A percentile compares a stretch with the other conserved stretches of the same genome.
These are phyloP conservation scores for Delphinapterus leucas DNA, from an alignment of 2,113 vertebrate genomes.

Conservation along the genomic window DNA sequence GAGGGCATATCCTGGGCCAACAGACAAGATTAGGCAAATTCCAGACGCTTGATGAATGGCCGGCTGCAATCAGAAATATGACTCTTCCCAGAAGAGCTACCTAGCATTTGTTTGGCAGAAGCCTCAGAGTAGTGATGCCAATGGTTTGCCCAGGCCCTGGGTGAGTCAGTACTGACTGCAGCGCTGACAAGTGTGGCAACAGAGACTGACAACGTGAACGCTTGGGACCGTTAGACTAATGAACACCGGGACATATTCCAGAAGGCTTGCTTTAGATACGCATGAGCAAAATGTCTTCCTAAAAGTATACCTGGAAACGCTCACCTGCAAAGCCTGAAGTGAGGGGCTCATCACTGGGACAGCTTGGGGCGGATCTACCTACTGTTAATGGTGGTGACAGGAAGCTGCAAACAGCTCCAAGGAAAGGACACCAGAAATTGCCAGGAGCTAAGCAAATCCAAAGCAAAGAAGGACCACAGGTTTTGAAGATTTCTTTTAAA, in stretches of 20 bases:
- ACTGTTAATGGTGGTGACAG: not conserved
- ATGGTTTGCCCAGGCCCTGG: not conserved
- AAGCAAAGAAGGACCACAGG: not conserved
- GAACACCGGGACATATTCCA: not conserved
- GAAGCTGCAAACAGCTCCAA: not conserved
- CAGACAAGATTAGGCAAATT: constrained; percentile 1
- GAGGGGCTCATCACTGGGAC: not conserved
- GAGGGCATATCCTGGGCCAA: not conserved
- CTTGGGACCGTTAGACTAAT: not conserved
- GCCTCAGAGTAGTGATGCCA: not conserved
- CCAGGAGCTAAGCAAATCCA: not conserved
- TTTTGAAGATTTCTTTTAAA: not conserved
- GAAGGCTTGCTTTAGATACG: not conserved
- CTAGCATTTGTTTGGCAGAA: not conserved
- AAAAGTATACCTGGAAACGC: not conserved
- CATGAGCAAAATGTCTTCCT: not conserved
- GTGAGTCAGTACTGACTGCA: not conserved
- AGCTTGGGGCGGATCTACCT: not conserved
- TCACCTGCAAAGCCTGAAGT: not conserved
- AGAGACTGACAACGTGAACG: not conserved
- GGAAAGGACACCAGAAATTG: not conserved
- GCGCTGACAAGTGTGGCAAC: not conserved
- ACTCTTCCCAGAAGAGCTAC: constrained; percentile 36
- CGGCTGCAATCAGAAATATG: not conserved
- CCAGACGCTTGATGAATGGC: not conserved